Conservation (phyloP, 2,113 vertebrate genomes). For the Marcusenius ussheri region DNA sequence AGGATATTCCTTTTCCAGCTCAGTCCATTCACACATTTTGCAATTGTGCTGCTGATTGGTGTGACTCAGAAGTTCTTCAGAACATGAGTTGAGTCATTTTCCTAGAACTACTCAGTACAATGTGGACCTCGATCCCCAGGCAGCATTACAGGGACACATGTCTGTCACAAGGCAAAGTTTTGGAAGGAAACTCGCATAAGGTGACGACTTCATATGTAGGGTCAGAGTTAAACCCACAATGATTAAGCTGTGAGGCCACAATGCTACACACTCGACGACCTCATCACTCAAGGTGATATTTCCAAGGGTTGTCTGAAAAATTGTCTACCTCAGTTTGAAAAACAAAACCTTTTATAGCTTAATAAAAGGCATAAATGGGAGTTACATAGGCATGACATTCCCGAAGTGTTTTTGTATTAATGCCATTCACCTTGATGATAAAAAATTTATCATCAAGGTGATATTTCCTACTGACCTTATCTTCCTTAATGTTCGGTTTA, state of each 20-base stretch:
- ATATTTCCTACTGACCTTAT: background rate
- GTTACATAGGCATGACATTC: background rate
- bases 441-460: background rate
- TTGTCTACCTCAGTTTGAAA: background rate
- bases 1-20: background rate
- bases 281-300: background rate
- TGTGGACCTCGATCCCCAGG: background rate
- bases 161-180: background rate
- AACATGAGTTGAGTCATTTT: background rate
- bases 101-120: background rate
- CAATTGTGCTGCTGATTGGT: background rate
- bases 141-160: no score
- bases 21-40: background rate
- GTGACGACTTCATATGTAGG: background rate
- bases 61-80: background rate
- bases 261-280: background rate
- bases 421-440: background rate
- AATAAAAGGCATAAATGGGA: no score
- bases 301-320: background rate
- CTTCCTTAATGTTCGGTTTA: background rate
- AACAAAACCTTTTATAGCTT: background rate
- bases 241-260: background rate
- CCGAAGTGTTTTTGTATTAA: background rate
- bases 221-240: background rate
- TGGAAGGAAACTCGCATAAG: background rate